Evolutionary conservation across 2,113 vertebrate species (phyloP).

Genomic region (Pleuronectes platessa): DNA sequence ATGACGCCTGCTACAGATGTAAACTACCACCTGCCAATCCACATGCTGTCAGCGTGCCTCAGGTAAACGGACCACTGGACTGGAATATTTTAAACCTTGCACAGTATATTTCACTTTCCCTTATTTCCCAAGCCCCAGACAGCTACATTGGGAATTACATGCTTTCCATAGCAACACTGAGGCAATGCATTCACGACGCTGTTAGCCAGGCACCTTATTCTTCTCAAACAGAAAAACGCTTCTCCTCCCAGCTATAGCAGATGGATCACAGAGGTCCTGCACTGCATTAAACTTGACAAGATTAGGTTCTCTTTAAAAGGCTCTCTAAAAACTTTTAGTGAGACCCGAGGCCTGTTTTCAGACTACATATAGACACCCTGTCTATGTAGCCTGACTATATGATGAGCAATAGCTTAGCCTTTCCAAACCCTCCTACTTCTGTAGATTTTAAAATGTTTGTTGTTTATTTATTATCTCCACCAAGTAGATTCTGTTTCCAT

Average conservation of each 20-base stretch:
- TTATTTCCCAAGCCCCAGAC: neutral
- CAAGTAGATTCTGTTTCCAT: neutral
- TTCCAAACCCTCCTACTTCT: neutral
- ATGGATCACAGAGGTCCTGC: neutral
- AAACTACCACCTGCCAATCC: neutral
- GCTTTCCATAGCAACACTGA: neutral
- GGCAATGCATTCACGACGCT: neutral
- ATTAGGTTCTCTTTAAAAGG: constrained; percentile 9
- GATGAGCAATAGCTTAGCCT: neutral
- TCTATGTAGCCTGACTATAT: neutral
- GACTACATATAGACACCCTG: neutral
- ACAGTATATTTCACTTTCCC: neutral
- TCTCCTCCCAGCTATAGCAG: neutral
- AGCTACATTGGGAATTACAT: neutral
- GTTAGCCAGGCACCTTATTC: neutral
- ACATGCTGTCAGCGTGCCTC: neutral
- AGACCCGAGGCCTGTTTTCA: neutral
- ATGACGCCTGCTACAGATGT: neutral
- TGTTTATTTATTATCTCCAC: neutral
- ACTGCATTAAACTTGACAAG: constrained; percentile 7
- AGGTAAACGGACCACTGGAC: neutral
- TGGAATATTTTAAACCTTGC: neutral
- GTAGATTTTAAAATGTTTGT: no score
- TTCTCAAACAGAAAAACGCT: neutral
- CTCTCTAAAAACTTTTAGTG: constrained; percentile 7